These are phyloP conservation scores for Pteropus alecto DNA, from an alignment of 2,113 vertebrate species.

Conservation along the genomic window DNA sequence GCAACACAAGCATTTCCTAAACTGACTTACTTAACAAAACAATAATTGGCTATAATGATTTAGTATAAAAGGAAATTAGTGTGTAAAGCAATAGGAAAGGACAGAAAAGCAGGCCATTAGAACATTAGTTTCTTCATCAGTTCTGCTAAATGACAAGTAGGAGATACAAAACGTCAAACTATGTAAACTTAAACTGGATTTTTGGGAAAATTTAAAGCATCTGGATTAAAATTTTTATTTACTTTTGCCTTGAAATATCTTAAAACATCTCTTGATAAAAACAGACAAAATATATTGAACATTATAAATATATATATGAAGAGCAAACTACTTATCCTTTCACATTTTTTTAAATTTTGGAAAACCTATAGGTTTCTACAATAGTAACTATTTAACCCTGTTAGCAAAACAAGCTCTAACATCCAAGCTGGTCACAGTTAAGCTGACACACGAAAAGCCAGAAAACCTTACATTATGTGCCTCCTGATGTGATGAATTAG, in stretches of 20 bases:
- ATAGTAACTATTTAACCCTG: background rate
- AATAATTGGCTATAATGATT: background rate
- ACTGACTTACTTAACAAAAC: conserved; percentile 20
- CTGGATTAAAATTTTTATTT: background rate
- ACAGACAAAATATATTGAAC: background rate
- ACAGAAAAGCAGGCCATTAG: conserved; percentile 53
- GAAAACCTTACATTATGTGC: background rate
- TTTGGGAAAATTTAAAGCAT: background rate
- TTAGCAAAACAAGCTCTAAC: background rate
- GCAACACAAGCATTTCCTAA: conserved; percentile 58
- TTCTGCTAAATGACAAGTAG: conserved; percentile 8
- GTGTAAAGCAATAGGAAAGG: conserved; percentile 45
- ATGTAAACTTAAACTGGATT: background rate
- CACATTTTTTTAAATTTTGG: background rate
- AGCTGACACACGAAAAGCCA: background rate
- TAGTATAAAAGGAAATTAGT: conserved; percentile 45
- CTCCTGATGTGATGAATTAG: background rate
- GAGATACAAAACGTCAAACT: background rate
- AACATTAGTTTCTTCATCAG: conserved; percentile 23
- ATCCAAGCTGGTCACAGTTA: background rate
- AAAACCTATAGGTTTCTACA: conserved; percentile 5
- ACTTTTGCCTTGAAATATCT: conserved; percentile 10
- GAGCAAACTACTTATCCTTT: background rate
- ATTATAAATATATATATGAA: background rate
- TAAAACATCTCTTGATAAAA: conserved; percentile 24